These are phyloP conservation scores for Glossosoma conforme DNA, from an alignment of 1,140 invertebrate species.

Conservation along the genomic window DNA sequence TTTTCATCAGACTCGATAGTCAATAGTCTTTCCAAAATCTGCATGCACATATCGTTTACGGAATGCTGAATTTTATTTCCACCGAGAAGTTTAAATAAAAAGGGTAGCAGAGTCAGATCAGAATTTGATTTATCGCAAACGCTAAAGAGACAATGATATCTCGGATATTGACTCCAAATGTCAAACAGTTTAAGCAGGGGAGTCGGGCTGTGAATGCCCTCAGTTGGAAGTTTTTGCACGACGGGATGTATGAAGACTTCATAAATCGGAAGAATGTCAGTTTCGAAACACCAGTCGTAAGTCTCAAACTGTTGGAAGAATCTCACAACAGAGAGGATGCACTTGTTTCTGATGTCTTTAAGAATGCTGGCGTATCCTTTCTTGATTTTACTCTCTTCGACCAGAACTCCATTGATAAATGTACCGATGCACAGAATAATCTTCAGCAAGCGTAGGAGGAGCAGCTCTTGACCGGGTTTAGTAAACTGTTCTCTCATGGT, in stretches of 20 bases:
- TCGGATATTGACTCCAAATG: constrained; percentile 70
- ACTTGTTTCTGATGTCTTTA: constrained; percentile 60
- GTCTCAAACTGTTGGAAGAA: constrained; percentile 78
- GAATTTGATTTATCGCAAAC: constrained; percentile 51
- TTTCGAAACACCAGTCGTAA: constrained; percentile 61
- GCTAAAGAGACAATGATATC: constrained; percentile 67
- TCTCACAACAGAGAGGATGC: constrained; percentile 57
- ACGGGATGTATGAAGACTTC: constrained; percentile 76
- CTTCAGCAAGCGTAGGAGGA: constrained; percentile 67
- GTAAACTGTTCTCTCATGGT: constrained; percentile 83
- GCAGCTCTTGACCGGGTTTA: constrained; percentile 59
- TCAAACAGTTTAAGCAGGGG: constrained; percentile 72
- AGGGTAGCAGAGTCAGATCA: constrained; percentile 54
- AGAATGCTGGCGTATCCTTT: constrained; percentile 59
- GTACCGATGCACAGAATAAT: constrained; percentile 67
- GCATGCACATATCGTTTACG: constrained; percentile 68
- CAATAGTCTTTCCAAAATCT: constrained; percentile 75
- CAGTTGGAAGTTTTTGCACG: constrained; percentile 67
- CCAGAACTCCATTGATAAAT: constrained; percentile 57
- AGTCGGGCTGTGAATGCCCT: constrained; percentile 80
- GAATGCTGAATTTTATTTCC: constrained; percentile 58
- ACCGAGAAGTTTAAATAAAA: constrained; percentile 64
- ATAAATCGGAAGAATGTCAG: constrained; percentile 73
- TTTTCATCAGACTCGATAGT: constrained; percentile 57
- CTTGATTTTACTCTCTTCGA: constrained; percentile 51